phyloP scores from a whole-genome alignment of 2,113 vertebrate species.

The Sakesphorus luctuosus region DNA sequence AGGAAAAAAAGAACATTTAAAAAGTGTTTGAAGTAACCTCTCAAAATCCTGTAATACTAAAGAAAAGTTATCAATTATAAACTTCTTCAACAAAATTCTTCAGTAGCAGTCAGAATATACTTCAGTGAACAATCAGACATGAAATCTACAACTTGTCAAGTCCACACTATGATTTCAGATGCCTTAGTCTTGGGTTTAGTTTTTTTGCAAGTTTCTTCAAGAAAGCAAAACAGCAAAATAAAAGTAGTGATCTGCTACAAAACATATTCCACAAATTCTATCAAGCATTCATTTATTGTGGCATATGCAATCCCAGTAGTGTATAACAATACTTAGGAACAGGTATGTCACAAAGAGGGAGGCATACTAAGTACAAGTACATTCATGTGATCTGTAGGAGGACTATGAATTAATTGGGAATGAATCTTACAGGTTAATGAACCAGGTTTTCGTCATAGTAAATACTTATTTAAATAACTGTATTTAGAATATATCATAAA shows the following conservation, averaged over 20 bases:
- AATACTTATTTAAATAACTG: not conserved
- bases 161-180: not conserved
- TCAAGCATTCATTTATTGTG: not conserved
- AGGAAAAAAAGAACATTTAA: not conserved
- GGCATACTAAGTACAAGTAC: not conserved
- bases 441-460: not conserved
- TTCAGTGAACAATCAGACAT: not conserved
- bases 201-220: not conserved
- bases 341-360: not conserved
- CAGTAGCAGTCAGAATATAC: not conserved
- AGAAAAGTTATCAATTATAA: not conserved
- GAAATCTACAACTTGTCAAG: not conserved
- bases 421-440: not conserved
- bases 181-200: not conserved
- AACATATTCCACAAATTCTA: not conserved
- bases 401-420: not conserved
- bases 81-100: not conserved
- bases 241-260: not conserved
- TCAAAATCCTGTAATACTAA: not conserved
- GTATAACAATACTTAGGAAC: not conserved
- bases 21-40: not conserved
- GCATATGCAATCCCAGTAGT: not conserved
- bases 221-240: not conserved
- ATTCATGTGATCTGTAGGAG: not conserved
- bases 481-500: not conserved